Base-by-base conservation (phyloP, 1,140 invertebrate genomes). In the Neoseiulus cucumeris region DNA sequence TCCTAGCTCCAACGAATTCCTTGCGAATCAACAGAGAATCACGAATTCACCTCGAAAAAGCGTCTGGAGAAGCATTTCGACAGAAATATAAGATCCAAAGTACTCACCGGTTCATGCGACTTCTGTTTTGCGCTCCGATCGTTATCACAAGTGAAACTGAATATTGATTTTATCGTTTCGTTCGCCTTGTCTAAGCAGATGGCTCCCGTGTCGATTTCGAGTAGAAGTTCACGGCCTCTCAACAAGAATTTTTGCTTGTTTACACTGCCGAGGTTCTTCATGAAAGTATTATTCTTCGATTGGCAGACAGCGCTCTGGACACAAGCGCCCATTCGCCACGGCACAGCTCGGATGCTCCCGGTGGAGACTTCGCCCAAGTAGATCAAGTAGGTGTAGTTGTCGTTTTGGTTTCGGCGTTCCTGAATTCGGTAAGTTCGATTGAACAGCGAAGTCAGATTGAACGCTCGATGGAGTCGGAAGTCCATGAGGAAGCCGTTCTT, bases 221-320 rank as follows among this genome's bases (percentile, higher is more conserved):
- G 51, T 25, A 59, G 33, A 12, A 59, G 22, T 9, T 59, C 51
- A 14, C 14, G 33, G 22, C 68, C 70, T 67, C 65, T 64, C 12
- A 68, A 12, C 41, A 64, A n/a, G 30, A 70, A 70, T 18, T 59
- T 39, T 33, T 66, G 66, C 2, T 66, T 66, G n/a, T 66, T 64
- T 33, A 68, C 42, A 18, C 55, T 68, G 4, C 70, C 70, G 66
- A 71, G 69, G 59, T 71, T 70, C 20, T 70, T 66, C 22, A 12
- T 30, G 25, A 71, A 70, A 17, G 20, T 20, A 18, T 39, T 41
- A 17, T 25, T 14, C 44, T 71, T 70, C 22, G 67, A 68, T 44
- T 71, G 70, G 66, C 70, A 71, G 29, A 71, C 44, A 7, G 70
- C 68, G 25, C 69, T 68, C 7, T 68, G 39, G 9, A 44, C 18